Evolutionary conservation across 2,113 vertebrate species (phyloP), one percentile per base, ranked within the genome.

Genomic region (Raja brachyura): DNA sequence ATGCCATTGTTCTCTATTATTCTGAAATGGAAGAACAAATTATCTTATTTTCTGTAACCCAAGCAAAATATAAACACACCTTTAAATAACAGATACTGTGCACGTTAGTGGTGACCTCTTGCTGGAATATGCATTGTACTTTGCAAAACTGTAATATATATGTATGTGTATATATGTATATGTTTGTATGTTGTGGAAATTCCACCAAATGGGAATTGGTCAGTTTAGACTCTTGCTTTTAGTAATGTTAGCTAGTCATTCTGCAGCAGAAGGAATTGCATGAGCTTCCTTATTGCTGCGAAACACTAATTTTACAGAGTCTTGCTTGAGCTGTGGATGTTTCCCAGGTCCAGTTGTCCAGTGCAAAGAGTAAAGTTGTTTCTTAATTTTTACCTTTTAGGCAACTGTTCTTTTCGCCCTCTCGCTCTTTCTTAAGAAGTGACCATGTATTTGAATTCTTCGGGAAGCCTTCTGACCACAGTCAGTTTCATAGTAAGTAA

Each of bases 381-480:
- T 61, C 56, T 85, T 88, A 22, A 39, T 14, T 31, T 73, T 33
- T 48, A 74, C 73, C n/a, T 31, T 13, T 25, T 95, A 98, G 98
- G 96, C 97, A 98, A 95, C 96, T 97, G 94, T 98, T 99, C 96
- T 96, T 97, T 94, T 97, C 97, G 75, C 97, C 97, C 56, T 98
- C 98, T 0, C 96, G 97, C 94, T 96, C 97, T 94, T 98, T 99
- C 95, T 97, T 97, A 90, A 97, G 97, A 96, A 98, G 95, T 94
- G 97, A 96, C 81, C 97, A 96, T 94, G 98, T 98, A 33, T 97
- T 97, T 95, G 96, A 95, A 95, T 99, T 99, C 95, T 97, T 95
- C 66, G 96, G 97, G 94, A 96, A 97, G 93, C 97, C 97, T 25
- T 95, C 96, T 31, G 97, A 97, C 94, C 95, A 96, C 93, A 94